phyloP scores from a whole-genome alignment of 2,113 vertebrate species.

The Apteryx owenii region DNA sequence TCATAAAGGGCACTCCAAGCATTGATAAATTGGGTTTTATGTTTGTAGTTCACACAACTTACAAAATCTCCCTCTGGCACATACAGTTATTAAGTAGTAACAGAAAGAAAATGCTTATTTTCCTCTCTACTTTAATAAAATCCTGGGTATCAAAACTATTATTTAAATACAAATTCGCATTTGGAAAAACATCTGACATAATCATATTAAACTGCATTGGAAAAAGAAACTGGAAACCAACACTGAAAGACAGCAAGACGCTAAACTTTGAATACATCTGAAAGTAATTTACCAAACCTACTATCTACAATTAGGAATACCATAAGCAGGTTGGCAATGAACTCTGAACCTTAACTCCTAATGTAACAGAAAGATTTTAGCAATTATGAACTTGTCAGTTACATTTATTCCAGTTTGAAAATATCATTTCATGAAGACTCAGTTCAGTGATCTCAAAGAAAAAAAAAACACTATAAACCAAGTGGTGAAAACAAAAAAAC shows the following conservation, averaged over 20 bases:
- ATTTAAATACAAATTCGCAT: background rate
- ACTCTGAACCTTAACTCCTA: background rate
- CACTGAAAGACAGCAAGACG: background rate
- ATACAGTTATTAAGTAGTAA: background rate
- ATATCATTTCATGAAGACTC: background rate
- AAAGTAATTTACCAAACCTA: background rate
- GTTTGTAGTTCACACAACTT: background rate
- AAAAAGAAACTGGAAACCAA: background rate
- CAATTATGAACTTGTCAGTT: background rate
- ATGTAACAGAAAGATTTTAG: background rate
- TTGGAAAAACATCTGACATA: background rate
- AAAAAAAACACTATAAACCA: background rate
- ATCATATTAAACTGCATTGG: background rate
- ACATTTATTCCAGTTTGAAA: background rate
- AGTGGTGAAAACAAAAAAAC: background rate
- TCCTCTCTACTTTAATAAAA: background rate
- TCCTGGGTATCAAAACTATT: too few relatives aligned
- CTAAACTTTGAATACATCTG: too few relatives aligned
- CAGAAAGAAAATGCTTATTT: background rate
- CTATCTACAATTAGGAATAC: background rate
- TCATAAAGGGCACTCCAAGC: background rate
- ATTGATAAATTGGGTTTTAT: background rate
- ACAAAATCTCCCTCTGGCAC: background rate
- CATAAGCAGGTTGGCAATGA: background rate
- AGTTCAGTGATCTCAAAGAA: background rate